Evolutionary conservation across 2,888 invertebrate genomes (phyloP).

Genomic region (Dasypogon diadema): DNA sequence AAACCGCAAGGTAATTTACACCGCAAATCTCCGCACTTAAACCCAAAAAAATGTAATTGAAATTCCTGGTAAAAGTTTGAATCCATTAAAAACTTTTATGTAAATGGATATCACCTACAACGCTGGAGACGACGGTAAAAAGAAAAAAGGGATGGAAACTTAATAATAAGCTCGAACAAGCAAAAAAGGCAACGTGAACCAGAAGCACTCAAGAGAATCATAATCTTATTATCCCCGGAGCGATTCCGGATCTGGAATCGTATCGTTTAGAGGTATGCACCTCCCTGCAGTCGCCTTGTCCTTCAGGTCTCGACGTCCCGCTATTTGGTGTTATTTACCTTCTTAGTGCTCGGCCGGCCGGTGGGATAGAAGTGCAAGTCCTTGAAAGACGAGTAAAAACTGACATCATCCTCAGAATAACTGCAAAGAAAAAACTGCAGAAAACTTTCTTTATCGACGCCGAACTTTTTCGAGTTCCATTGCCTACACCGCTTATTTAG

Average conservation of each 20-base stretch:
- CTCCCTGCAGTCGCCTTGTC: slow-evolving; percentile 36
- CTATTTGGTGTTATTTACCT: slow-evolving; percentile 42
- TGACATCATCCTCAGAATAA: slow-evolving; percentile 27
- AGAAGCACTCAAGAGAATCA: slow-evolving; percentile 57
- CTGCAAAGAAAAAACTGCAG: slow-evolving; percentile 53
- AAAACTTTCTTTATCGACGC: slow-evolving; percentile 57
- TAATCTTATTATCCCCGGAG: slow-evolving; percentile 58
- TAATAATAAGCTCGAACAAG: slow-evolving; percentile 54
- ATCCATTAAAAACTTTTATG: slow-evolving; percentile 57
- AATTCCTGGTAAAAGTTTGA: slow-evolving; percentile 54
- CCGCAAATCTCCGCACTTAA: slow-evolving; percentile 42
- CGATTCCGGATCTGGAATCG: slow-evolving; percentile 54
- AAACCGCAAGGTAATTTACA: slow-evolving; percentile 42
- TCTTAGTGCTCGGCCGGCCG: slow-evolving; percentile 6
- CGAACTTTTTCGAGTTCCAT: slow-evolving; percentile 55
- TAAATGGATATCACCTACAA: slow-evolving; percentile 56
- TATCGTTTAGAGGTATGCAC: slow-evolving; percentile 48
- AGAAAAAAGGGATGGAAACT: slow-evolving; percentile 49
- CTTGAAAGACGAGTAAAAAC: neutral
- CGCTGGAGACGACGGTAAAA: slow-evolving; percentile 50
- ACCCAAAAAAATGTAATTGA: slow-evolving; percentile 46
- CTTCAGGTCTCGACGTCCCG: slow-evolving; percentile 52
- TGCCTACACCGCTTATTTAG: slow-evolving; percentile 42
- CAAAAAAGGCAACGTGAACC: slow-evolving; percentile 41
- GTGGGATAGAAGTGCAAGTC: slow-evolving; percentile 54